phyloP scores from a whole-genome alignment of 2,888 invertebrate genomes.

The Cryptosula pallasiana region DNA sequence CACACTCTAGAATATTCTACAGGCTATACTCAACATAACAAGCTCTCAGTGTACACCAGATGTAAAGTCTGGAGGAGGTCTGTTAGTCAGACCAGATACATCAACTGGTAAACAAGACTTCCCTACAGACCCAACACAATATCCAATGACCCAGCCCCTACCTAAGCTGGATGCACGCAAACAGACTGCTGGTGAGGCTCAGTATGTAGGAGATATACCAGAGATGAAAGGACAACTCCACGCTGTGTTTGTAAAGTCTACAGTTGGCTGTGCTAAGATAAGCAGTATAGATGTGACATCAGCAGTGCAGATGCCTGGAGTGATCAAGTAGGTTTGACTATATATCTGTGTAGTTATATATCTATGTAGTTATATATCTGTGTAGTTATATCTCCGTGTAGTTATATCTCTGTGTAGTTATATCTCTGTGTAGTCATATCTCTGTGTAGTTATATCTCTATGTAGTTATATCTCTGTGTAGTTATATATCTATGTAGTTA shows the following conservation, averaged over 20 bases:
- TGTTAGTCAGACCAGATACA: conserved; percentile 55
- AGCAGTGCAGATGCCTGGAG: conserved; percentile 61
- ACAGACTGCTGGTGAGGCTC: conserved; percentile 64
- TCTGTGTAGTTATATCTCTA: too few relatives aligned
- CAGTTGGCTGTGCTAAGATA: conserved; percentile 60
- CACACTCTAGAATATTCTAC: conserved; percentile 23
- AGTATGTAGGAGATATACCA: conserved; percentile 66
- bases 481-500: too few relatives aligned
- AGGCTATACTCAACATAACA: conserved; percentile 38
- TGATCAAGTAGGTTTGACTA: conserved; percentile 48
- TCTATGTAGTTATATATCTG: too few relatives aligned
- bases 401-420: too few relatives aligned
- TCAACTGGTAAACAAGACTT: conserved; percentile 68
- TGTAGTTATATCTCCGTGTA: too few relatives aligned
- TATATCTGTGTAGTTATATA: too few relatives aligned
- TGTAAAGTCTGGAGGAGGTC: conserved; percentile 32
- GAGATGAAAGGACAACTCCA: conserved; percentile 62
- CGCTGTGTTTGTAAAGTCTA: conserved; percentile 67
- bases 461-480: too few relatives aligned
- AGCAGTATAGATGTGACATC: conserved; percentile 61
- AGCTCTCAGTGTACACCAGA: not conserved
- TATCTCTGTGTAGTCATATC: too few relatives aligned
- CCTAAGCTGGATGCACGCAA: conserved; percentile 66
- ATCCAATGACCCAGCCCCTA: conserved; percentile 72
- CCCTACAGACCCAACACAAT: conserved; percentile 65